A percentile compares a stretch with the other conserved stretches of the same genome.
Evolutionary conservation across 2,113 vertebrate species (phyloP).

Genomic region (Hippocampus guttulatus): DNA sequence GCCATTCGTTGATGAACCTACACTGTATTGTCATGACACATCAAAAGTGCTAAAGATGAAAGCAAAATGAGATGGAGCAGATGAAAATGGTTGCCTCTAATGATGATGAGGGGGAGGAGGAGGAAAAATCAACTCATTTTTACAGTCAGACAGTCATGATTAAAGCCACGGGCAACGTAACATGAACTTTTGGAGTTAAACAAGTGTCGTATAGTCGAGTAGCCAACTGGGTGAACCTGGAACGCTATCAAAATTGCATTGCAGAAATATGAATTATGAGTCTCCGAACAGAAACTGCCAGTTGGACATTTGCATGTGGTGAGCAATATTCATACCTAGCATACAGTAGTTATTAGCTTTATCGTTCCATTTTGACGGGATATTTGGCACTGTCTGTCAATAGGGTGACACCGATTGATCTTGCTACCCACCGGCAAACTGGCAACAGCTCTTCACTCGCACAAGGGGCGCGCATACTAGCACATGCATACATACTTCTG

Average conservation of each 20-base stretch:
- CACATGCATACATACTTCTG: constrained; percentile 50
- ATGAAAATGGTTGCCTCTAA: not conserved
- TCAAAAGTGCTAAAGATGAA: constrained; percentile 18
- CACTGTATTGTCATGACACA: constrained; percentile 7
- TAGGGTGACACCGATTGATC: constrained; percentile 21
- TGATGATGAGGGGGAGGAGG: not conserved
- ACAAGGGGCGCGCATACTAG: constrained; percentile 44
- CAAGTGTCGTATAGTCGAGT: too few species aligned
- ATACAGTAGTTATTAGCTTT: too few species aligned
- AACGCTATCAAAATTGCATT: too few species aligned
- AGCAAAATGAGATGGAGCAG: constrained; percentile 4
- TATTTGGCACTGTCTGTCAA: too few species aligned
- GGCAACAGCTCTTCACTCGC: constrained; percentile 50
- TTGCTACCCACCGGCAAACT: constrained; percentile 57
- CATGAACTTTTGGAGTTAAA: too few species aligned
- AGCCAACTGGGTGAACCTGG: too few species aligned
- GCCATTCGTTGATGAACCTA: constrained; percentile 19
- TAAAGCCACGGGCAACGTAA: not conserved
- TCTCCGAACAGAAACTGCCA: too few species aligned
- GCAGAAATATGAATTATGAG: too few species aligned
- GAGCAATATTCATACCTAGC: too few species aligned
- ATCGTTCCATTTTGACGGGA: too few species aligned
- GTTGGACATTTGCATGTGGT: too few species aligned
- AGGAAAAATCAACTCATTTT: not conserved
- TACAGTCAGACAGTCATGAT: not conserved